Evolutionary conservation across 2,797 vertebrate genomes (phyloP).

Genomic region (Cheirogaleus major): DNA sequence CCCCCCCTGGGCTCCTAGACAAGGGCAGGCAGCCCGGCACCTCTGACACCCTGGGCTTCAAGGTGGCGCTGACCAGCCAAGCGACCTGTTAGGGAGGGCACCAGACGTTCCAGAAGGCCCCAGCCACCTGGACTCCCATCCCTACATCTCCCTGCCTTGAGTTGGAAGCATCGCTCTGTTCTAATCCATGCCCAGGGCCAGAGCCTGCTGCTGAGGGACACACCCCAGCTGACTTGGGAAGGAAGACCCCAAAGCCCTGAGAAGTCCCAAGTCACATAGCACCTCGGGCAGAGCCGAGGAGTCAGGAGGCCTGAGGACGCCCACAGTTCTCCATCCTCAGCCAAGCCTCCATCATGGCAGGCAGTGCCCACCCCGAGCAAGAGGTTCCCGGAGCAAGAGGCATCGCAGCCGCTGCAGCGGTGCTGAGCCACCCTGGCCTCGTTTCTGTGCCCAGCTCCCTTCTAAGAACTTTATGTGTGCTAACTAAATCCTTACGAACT

Average conservation of each 20-base stretch:
- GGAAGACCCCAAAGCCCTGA: not conserved
- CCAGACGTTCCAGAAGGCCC: not conserved
- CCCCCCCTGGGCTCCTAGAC: not conserved
- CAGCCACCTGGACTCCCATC: not conserved
- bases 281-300: not conserved
- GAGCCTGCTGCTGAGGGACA: not conserved
- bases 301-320: not conserved
- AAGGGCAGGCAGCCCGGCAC: not conserved
- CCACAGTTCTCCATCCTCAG: not conserved
- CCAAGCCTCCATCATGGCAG: not conserved
- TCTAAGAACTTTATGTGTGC: not conserved
- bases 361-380: too few relatives aligned
- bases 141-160: not conserved
- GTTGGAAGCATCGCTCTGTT: accelerated
- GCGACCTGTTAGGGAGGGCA: not conserved
- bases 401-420: accelerated
- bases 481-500: not conserved
- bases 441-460: accelerated
- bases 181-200: not conserved
- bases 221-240: not conserved
- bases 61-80: not conserved
- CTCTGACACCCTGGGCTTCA: not conserved
- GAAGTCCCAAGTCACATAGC: not conserved
- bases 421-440: accelerated
- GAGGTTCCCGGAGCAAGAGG: not conserved